Base-by-base conservation (phyloP, 2,888 invertebrate species). In the Torymus texanus region DNA sequence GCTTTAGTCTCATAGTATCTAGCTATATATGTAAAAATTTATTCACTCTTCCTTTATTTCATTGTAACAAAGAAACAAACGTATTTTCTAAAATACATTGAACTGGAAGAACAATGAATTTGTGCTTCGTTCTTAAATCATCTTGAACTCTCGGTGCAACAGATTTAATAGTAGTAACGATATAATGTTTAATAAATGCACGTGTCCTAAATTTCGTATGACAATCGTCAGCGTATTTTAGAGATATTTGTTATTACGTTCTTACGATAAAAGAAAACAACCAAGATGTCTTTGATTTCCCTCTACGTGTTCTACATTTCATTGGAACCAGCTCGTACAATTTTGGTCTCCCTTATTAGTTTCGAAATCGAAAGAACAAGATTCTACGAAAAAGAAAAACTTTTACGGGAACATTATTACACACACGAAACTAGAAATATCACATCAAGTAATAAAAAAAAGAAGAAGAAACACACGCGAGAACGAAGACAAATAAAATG, bases 211-310 rank as follows among this genome's bases (percentile, higher is more conserved):
- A 86, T 87, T 86, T 85, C 85, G 83, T 86, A 85, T 66, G 89
- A 89, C 88, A 89, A 89, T 89, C 86, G 87, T 87, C 87, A 88
- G 88, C 89, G 89, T 88, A 89, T 88, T 88, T 88, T 86, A 86
- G 80, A 88, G 88, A 87, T 85, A 70, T 68, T 61, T 67, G 11
- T 71, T 77, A 77, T 70, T 53, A 56, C 0, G 72, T 78, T 78
- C 61, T 71, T 68, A 76, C 58, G 61, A 63, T 41, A 62, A 50
- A 50, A 59, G 16, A 56, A 71, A 71, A 73, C 58, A 71, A 71
- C 24, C 41, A n/a, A 75, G 21, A 56, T 67, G 41, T 72, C 24
- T 59, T 56, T 14, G 16, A 55, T 51, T 58, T 65, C 62, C 53
- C 61, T 63, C 16, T 74, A 62, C 50, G 24, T 70, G 66, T 71